Percentiles rank a stretch among this genome's conserved stretches.
phyloP scores from a whole-genome alignment of 1,140 invertebrate genomes.

The Neomicropteryx cornuta region DNA sequence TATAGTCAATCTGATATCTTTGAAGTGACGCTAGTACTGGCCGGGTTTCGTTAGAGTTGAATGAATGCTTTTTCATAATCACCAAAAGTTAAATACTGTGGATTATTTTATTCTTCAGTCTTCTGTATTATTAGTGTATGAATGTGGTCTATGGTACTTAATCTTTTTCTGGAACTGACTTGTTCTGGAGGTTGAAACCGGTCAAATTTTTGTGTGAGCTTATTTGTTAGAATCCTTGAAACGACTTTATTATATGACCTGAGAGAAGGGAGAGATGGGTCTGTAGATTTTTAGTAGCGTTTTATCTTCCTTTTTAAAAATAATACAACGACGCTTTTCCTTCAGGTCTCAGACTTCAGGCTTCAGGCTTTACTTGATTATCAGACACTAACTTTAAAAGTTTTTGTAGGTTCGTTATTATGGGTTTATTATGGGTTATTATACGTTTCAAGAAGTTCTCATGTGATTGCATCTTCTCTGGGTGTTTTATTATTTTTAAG shows the following conservation, averaged over 20 bases:
- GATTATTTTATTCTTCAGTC: slow-evolving; percentile 14
- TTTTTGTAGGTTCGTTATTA: slow-evolving; percentile 6
- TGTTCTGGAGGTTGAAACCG: slow-evolving; percentile 12
- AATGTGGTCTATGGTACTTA: slow-evolving; percentile 12
- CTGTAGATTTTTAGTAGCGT: slow-evolving; percentile 12
- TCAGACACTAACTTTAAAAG: slow-evolving; percentile 6
- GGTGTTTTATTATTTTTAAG: slow-evolving; percentile 9
- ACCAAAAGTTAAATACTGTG: slow-evolving; percentile 12
- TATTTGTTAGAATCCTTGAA: slow-evolving; percentile 10
- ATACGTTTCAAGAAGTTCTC: slow-evolving; percentile 8
- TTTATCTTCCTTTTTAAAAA: slow-evolving; percentile 13
- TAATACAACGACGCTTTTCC: slow-evolving; percentile 6
- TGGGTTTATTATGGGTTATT: slow-evolving; percentile 1
- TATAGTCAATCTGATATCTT: slow-evolving; percentile 11
- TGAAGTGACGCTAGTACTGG: slow-evolving; percentile 9
- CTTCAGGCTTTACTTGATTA: no score
- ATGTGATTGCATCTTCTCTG: slow-evolving; percentile 8
- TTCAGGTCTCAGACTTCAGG: no score
- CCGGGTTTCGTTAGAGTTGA: no score
- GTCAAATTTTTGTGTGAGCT: slow-evolving; percentile 6
- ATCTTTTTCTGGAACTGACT: slow-evolving; percentile 11
- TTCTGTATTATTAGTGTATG: slow-evolving; percentile 13
- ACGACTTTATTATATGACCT: slow-evolving; percentile 16
- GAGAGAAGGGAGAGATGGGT: slow-evolving; percentile 10
- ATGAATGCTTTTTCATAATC: slow-evolving; percentile 16